phyloP scores from a whole-genome alignment of 2,113 vertebrate species.

The Phrynosoma blainvillii region DNA sequence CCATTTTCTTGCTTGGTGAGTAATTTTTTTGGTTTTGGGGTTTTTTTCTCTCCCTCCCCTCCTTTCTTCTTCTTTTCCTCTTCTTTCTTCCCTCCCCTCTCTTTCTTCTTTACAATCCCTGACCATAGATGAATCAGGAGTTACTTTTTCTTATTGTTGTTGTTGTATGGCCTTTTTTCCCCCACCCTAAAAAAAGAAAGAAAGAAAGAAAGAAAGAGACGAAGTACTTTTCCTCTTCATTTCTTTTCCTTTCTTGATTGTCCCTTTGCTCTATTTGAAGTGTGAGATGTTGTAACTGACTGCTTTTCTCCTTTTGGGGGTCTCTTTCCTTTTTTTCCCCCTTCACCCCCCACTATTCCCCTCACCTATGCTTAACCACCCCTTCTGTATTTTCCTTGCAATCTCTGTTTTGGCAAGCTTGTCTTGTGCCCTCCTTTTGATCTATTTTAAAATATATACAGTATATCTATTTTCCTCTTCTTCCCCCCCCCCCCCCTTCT shows the following conservation, averaged over 20 bases:
- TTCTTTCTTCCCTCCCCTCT: rapidly evolving
- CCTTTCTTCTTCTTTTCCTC: neutral
- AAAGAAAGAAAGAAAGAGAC: neutral
- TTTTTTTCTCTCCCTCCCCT: too few species aligned
- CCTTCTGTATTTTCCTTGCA: slow-evolving; percentile 5
- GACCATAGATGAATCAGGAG: neutral
- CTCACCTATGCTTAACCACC: neutral
- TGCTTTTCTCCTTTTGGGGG: neutral
- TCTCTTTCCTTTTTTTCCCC: neutral
- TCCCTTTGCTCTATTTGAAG: neutral
- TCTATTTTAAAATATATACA: neutral
- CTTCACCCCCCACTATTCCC: neutral
- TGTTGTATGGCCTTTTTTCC: neutral
- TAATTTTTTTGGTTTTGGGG: slow-evolving; percentile 34
- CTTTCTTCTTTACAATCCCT: neutral
- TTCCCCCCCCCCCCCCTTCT: neutral
- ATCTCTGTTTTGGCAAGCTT: slow-evolving; percentile 12
- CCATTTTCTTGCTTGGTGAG: slow-evolving; percentile 66
- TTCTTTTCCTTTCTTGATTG: neutral
- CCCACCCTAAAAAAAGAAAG: neutral
- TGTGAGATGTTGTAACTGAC: neutral
- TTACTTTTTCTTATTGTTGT: neutral
- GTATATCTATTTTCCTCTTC: neutral
- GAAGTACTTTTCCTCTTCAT: neutral
- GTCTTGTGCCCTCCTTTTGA: neutral